phyloP scores from a whole-genome alignment of 2,797 vertebrate genomes.

The Nyctalus aviator region DNA sequence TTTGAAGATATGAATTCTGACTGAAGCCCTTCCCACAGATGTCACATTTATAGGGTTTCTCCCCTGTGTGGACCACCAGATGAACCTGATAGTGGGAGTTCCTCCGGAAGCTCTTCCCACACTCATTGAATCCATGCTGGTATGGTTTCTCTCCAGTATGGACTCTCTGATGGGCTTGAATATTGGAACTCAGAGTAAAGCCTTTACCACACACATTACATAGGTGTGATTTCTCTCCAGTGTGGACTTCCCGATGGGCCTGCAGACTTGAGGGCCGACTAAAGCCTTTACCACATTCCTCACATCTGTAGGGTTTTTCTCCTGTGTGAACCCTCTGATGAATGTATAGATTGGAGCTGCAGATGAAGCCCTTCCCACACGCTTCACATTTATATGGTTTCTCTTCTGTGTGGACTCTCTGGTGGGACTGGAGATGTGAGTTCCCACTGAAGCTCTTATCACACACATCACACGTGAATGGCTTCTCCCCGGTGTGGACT shows the following conservation, averaged over 20 bases:
- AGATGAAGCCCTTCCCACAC: slow-evolving; percentile 75
- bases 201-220: slow-evolving; percentile 71
- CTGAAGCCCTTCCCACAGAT: slow-evolving; percentile 72
- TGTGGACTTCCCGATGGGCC: slow-evolving; percentile 70
- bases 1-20: slow-evolving; percentile 72
- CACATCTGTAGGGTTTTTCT: slow-evolving; percentile 75
- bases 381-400: slow-evolving; percentile 76
- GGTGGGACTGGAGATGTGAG: slow-evolving; percentile 73
- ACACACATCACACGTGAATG: slow-evolving; percentile 68
- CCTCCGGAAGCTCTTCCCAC: slow-evolving; percentile 75
- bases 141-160: slow-evolving; percentile 76
- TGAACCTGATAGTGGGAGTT: slow-evolving; percentile 78
- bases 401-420: slow-evolving; percentile 73
- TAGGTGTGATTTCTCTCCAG: slow-evolving; percentile 68
- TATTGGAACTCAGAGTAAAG: slow-evolving; percentile 75
- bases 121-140: slow-evolving; percentile 49
- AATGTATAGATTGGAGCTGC: slow-evolving; percentile 74
- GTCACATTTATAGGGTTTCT: slow-evolving; percentile 73
- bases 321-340: slow-evolving; percentile 77
- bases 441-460: slow-evolving; percentile 75
- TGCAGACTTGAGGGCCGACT: slow-evolving; percentile 74
- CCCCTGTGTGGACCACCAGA: slow-evolving; percentile 73
- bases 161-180: slow-evolving; percentile 68
- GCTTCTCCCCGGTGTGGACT: slow-evolving; percentile 75
- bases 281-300: slow-evolving; percentile 74